A percentile compares a stretch with the other conserved stretches of the same genome.
Conservation (phyloP, 2,888 invertebrate genomes). For the Rhopalosiphum nymphaeae region DNA sequence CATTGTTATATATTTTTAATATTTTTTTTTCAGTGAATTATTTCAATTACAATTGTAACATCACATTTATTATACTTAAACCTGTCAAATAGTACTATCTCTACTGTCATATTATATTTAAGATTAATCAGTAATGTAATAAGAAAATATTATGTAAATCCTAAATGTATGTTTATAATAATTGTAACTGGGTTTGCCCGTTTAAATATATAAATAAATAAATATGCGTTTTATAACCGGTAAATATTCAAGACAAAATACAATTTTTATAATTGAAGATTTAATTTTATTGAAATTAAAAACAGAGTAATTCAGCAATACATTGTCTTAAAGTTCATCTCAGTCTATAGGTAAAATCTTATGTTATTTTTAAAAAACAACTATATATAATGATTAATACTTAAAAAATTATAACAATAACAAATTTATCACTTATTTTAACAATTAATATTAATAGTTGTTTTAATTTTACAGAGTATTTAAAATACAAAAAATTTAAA, state of each 20-base stretch:
- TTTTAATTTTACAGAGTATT: not conserved
- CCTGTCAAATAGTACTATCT: no score
- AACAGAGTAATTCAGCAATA: not conserved
- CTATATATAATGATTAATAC: not conserved
- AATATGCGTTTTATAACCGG: not conserved
- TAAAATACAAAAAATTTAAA: not conserved
- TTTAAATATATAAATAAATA: not conserved
- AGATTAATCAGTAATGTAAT: no score
- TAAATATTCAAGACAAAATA: constrained; percentile 19
- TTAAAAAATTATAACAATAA: not conserved
- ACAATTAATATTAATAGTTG: not conserved
- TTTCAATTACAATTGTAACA: no score
- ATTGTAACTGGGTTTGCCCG: no score
- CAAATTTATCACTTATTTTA: not conserved
- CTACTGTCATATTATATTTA: not conserved
- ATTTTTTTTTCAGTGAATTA: no score
- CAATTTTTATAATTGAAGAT: not conserved
- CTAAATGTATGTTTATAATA: no score
- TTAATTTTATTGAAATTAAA: not conserved
- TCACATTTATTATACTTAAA: no score
- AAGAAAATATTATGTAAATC: no score
- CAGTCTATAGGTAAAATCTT: not conserved
- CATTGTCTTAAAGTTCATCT: not conserved
- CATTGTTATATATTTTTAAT: no score
- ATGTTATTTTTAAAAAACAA: not conserved